Conservation (phyloP, 2,888 invertebrate species). For the Cyrtodaria siliqua region DNA sequence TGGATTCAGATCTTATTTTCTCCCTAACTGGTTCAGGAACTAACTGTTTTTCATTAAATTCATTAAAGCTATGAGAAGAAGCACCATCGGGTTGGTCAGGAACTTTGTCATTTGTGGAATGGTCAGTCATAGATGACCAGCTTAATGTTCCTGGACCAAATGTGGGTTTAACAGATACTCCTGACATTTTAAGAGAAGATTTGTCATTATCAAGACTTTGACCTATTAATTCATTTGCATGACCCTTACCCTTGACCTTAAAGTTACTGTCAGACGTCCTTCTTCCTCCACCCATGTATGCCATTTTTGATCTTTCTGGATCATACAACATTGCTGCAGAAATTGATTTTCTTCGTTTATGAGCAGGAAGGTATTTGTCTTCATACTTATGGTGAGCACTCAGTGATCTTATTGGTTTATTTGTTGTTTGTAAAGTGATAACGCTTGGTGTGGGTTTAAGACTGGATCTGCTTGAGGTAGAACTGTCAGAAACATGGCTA, state of each 20-base stretch:
- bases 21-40: neutral
- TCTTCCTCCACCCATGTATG: constrained; percentile 1
- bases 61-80: no score
- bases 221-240: no score
- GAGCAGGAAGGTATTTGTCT: no score
- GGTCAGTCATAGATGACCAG: neutral
- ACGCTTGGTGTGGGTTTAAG: neutral
- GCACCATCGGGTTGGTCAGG: no score
- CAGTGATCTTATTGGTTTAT: no score
- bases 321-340: constrained; percentile 4
- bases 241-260: neutral
- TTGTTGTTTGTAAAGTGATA: neutral
- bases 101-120: neutral
- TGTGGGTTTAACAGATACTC: neutral
- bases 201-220: no score
- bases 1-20: neutral
- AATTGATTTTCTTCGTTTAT: constrained; percentile 1
- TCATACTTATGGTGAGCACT: no score
- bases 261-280: neutral
- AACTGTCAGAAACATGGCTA: constrained; percentile 5
- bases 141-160: constrained; percentile 2
- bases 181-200: no score
- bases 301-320: constrained; percentile 1
- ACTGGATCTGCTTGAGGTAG: constrained; percentile 6
- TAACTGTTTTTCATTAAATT: constrained; percentile 10